Evolutionary conservation across 2,113 vertebrate genomes (phyloP), one percentile per base, ranked within the genome.

Genomic region (Syngnathus scovelli): DNA sequence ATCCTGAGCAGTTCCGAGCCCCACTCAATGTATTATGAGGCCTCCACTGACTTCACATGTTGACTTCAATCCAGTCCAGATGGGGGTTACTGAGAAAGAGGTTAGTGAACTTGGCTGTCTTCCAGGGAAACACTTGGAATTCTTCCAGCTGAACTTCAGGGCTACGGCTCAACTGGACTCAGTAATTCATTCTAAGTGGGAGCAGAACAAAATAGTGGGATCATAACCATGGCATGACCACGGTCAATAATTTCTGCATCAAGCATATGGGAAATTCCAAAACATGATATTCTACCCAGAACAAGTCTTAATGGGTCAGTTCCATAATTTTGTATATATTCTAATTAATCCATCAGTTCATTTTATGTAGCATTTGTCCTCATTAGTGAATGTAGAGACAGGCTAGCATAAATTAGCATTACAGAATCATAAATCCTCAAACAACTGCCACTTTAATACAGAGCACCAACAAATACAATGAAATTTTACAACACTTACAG

Each of bases 71-170:
- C 64, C n/a, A n/a, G 67, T 49, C 1, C 12, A 44, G 67, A 27
- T 69, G 65, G 37, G 38, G 49, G 52, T 38, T 4, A 39, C 48
- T 65, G 69, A 70, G 71, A 78, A 67, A 56, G 66, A 80, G 70
- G 71, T 68, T 48, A 33, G 59, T 37, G 71, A 69, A 73, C 72
- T 79, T 79, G 83, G 80, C 78, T 7, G 0, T 1, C 36, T 58
- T 78, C 77, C 82, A 86, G 61, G 37, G 39, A 43, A 49, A 68
- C 70, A 71, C 74, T 56, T 67, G 70, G 61, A 74, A 80, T 78
- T 61, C 72, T 72, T 73, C 52, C 21, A 52, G 76, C 68, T 79
- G 71, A 76, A 75, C 71, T 80, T 86, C 80, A 63, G 19, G 4
- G 8, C 64, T 36, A 59, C 66, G 39, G n/a, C 70, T 64, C 61